phyloP scores from a whole-genome alignment of 1,140 invertebrate genomes.

The Vanessa tameamea region DNA sequence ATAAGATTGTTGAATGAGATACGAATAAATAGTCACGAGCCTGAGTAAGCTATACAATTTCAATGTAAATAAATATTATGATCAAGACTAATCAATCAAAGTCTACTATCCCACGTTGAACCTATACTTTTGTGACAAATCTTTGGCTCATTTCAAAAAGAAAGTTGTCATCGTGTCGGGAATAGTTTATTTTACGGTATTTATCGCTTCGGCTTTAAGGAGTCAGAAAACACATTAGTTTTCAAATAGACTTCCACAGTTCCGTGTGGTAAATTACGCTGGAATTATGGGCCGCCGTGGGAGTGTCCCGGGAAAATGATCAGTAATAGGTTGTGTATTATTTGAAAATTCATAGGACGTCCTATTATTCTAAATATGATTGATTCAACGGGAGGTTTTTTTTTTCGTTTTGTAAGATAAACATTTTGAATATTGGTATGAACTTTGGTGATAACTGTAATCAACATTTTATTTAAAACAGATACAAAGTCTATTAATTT shows the following conservation, averaged over 20 bases:
- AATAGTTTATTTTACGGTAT: slow-evolving; percentile 5
- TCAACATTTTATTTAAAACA: too few relatives aligned
- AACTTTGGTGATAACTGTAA: too few relatives aligned
- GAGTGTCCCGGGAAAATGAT: slow-evolving; percentile 45
- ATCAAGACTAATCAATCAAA: slow-evolving; percentile 7
- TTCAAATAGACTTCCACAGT: slow-evolving; percentile 27
- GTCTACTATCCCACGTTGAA: not conserved
- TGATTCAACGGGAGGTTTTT: too few relatives aligned
- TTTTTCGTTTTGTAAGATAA: not conserved
- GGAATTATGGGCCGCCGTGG: slow-evolving; percentile 43
- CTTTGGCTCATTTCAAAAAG: not conserved
- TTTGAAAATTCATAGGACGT: not conserved
- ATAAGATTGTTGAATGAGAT: not conserved
- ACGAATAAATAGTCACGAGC: not conserved
- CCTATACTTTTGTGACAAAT: not conserved
- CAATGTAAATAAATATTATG: slow-evolving; percentile 1
- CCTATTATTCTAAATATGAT: not conserved
- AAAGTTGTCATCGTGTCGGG: not conserved
- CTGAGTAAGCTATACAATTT: not conserved
- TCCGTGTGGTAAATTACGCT: slow-evolving; percentile 37
- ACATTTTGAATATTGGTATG: too few relatives aligned
- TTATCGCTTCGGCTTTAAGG: slow-evolving; percentile 3
- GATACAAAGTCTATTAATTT: too few relatives aligned
- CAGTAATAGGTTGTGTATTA: slow-evolving; percentile 30
- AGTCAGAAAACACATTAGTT: slow-evolving; percentile 23